Evolutionary conservation across 2,797 vertebrate genomes (phyloP).

Genomic region (Danio jaintianensis): DNA sequence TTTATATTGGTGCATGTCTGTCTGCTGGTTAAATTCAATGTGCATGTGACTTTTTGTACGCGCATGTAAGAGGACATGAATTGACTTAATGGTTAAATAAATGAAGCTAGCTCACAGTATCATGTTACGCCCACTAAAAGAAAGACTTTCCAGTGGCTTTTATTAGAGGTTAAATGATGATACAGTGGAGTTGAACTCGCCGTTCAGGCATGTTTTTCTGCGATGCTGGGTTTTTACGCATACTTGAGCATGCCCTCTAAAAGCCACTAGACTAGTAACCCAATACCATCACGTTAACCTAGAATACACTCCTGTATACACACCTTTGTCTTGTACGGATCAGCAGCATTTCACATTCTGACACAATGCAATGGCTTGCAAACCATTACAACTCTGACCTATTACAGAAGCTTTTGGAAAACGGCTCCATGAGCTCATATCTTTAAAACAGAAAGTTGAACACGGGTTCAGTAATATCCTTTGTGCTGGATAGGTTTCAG

Average conservation of each 20-base stretch:
- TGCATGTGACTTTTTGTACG: not conserved
- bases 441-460: conserved; percentile 59
- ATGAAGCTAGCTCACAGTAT: not conserved
- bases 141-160: not conserved
- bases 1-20: not conserved
- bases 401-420: conserved; percentile 49
- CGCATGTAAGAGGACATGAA: conserved; percentile 8
- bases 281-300: conserved; percentile 53
- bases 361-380: conserved; percentile 54
- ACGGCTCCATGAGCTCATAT: conserved; percentile 54
- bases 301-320: conserved; percentile 53
- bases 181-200: conserved; percentile 43
- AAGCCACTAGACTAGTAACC: conserved; percentile 55
- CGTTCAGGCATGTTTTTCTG: conserved; percentile 28
- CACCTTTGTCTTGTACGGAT: conserved; percentile 48
- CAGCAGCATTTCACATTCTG: conserved; percentile 39
- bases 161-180: conserved; percentile 17
- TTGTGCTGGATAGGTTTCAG: conserved; percentile 35
- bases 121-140: not conserved
- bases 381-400: conserved; percentile 28
- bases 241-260: not conserved
- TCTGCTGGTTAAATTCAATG: not conserved
- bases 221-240: not conserved
- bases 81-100: conserved; percentile 7
- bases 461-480: conserved; percentile 40